Evolutionary conservation across 2,113 vertebrate species (phyloP), one percentile per base, ranked within the genome.

Genomic region (Hippocampus zosterae): DNA sequence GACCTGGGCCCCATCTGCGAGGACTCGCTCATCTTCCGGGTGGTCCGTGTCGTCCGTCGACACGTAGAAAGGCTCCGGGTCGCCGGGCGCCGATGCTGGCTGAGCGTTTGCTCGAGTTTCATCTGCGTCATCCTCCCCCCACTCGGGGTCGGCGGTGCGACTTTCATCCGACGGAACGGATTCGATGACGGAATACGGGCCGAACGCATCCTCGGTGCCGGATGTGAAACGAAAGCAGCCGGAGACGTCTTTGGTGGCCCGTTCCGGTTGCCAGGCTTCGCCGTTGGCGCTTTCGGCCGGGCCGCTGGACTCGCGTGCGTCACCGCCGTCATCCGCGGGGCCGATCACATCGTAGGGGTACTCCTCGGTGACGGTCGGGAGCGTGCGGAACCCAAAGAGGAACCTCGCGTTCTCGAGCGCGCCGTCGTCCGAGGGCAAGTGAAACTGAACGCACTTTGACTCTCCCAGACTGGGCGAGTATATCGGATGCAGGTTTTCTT

Each of bases 331-430:
- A 63, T 91, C 90, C 25, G 75, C 75, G 13, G 86, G 87, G 65
- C 92, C 92, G 73, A 92, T 92, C 67, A 92, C 73, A 84, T 93
- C 92, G 2, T 93, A 93, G 59, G 90, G 86, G 80, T 89, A 91
- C 81, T 93, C 92, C 79, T 92, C 92, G 56, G 80, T 87, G 50
- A 90, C 72, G 23, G 88, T 88, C 21, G 88, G 86, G 77, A 85
- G 89, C 16, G 92, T 83, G 67, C 90, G 90, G 1, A 80, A 82
- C 65, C 85, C 81, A 72, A 90, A 87, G 4, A 84, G 76, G 46
- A 87, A 85, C 70, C 73, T 79, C 68, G 44, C 76, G 50, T 61
- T 77, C 59, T 82, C 48, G n/a, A 81, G 50, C 40, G 85, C 76
- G 5, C 73, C 70, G 42, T 80, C 77, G 1, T 84, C 77, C 71